Percentiles rank a stretch among this genome's conserved stretches.
Evolutionary conservation across 2,113 vertebrate genomes (phyloP).

Genomic region (Agelaius tricolor): DNA sequence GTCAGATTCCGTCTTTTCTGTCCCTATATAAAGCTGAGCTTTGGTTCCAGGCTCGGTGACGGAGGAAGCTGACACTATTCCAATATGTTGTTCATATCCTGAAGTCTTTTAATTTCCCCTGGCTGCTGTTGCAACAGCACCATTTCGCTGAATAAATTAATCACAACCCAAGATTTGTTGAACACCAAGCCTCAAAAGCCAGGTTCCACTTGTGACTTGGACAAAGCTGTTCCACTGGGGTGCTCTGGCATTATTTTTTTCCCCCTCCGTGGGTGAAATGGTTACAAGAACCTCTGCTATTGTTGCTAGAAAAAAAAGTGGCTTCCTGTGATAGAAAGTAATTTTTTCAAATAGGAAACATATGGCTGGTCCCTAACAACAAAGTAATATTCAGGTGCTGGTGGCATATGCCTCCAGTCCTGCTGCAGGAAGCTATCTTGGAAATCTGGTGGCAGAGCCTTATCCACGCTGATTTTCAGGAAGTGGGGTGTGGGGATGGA

Average conservation of each 20-base stretch:
- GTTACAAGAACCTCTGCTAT: constrained; percentile 46
- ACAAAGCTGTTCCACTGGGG: neutral
- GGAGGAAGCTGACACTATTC: constrained; percentile 11
- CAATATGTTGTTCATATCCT: constrained; percentile 39
- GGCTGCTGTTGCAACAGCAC: constrained; percentile 30
- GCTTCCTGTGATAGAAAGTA: constrained; percentile 75
- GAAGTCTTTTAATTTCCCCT: constrained; percentile 36
- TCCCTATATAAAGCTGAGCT: neutral
- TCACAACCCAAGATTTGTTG: neutral
- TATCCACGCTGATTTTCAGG: neutral
- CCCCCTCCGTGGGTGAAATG: constrained; percentile 11
- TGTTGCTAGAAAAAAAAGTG: constrained; percentile 55
- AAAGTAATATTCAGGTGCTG: constrained; percentile 70
- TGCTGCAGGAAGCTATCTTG: constrained; percentile 55
- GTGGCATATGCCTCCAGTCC: constrained; percentile 45
- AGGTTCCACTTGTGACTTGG: neutral
- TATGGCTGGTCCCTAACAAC: constrained; percentile 59
- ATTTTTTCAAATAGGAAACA: constrained; percentile 77
- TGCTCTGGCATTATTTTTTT: neutral
- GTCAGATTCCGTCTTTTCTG: neutral
- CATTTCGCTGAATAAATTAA: constrained; percentile 43
- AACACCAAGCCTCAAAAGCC: neutral
- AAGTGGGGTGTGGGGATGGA: neutral
- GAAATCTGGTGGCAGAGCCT: constrained; percentile 47
- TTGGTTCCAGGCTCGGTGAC: neutral